Evolutionary conservation across 2,797 vertebrate genomes (phyloP), one percentile per base, ranked within the genome.

Genomic region (Sebastolobus alascanus): DNA sequence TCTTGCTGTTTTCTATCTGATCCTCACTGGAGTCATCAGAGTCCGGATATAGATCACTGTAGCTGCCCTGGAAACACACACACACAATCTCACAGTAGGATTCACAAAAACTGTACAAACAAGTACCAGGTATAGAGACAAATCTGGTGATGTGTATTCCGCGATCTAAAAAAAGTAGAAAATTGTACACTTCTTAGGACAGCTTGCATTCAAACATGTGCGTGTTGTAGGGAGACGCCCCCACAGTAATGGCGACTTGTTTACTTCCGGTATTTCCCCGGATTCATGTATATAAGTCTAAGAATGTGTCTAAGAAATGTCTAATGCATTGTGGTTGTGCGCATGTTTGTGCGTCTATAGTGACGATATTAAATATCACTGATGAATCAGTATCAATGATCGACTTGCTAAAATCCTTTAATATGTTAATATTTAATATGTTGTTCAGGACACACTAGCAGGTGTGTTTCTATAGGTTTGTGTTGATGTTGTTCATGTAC

Each of bases 1-100:
- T 99, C 94, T 99, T 99, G 95, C 98, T 99, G 78, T 99, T 99
- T 92, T 99, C 98, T 69, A 99, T 99, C 93, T 99, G 98, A 94
- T 99, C 98, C 90, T 99, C 98, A 78, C 97, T 98, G 13, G 98
- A 99, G 92, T 99, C 98, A 75, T 99, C 98, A 0, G 98, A 99
- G 91, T 99, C 98, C 35, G 98, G 98, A 92, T 99, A 99, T 84
- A 99, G 95, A 83, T 99, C 98, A 43, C 98, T 99, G 59, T 99
- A 99, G 95, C 98, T 99, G 82, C 98, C 98, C 98, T 99, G 86
- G n/a, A 75, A 50, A 77, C 22, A 33, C 11, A 54, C 2, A 68
- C 13, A 67, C 4, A 73, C 20, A 20, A 8, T 59, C 2, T 11
- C 5, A 56, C 33, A 18, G 25, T 35, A 2, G 35, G 2, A 35